Base-by-base conservation (phyloP, 2,797 vertebrate genomes). In the Echeneis naucrates region DNA sequence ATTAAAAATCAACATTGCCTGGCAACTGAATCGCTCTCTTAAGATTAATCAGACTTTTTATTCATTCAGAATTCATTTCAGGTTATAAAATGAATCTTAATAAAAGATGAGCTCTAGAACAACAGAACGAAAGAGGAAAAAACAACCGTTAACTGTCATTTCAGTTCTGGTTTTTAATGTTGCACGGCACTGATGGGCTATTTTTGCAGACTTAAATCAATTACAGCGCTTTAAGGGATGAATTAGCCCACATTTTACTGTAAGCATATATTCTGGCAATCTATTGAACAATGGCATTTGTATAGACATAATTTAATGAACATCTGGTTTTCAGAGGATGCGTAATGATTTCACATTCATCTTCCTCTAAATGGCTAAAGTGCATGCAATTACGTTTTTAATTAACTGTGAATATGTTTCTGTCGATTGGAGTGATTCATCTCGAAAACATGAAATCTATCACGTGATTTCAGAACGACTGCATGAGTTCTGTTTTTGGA, bases 351-450 rank as follows among this genome's bases (percentile, higher is more conserved):
- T 92, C 87, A 85, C 92, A 94, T 95, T 94, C 87, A 94, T 95
- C 94, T 94, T 94, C 75, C 85, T 86, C 91, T 92, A 94, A 95
- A 94, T 93, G 92, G 92, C 92, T 94, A 93, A 94, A 95, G 94
- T 94, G 93, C 90, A 93, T 80, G 86, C 92, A 94, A 95, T 95
- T 95, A 95, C 77, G 81, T 92, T 94, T 94, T 94, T 94, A 94
- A 95, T 95, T 94, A 94, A 91, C 91, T 91, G 90, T 93, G 92
- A 94, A 94, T 94, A 88, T 93, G 88, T 92, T 94, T 92, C 91
- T 93, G 92, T 93, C 94, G 94, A 87, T 92, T 92, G 89, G 69
- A 82, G 85, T 89, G 89, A 95, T 94, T 94, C 91, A 92, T 94
- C 86, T 91, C 82, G 89, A 75, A 68, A 80, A 84, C 68, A 82